Evolutionary conservation across 64 coral and sea anemone species (phyloP), one percentile per base, ranked within the genome.

Genomic region (Acropora yongei): DNA sequence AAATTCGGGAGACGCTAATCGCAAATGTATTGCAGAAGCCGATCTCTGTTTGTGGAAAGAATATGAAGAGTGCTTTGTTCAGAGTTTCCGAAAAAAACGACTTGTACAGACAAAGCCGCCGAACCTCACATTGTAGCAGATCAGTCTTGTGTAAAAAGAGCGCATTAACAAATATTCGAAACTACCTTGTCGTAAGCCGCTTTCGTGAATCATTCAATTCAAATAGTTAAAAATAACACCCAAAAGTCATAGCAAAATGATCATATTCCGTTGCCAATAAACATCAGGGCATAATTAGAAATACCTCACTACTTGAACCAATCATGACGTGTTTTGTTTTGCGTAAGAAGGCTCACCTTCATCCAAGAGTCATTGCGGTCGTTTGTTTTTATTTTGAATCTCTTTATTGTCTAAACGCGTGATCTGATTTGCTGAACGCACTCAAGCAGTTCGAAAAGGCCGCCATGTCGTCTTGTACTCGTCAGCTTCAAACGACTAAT

Each of bases 81-180:
- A 30, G 30, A 30, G 30, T 3, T 48, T 47, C 6, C 51, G 51
- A 55, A 55, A 7, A 55, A 7, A 55, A 10, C 10, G 10, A 55
- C 30, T 3, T 69, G 14, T 69, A n/a, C 16, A 30, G 72, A 71
- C 44, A 49, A 48, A 8, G 51, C 51, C 6, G 5, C 5, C 69
- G 72, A 71, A 17, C 8, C 69, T 44, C 68, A 3, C 9, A 49
- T 17, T 18, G 30, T 7, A 7, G 65, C 58, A 44, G 57, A 18
- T 85, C 10, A 43, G 42, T 46, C 55, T 85, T 14, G 66, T 85
- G 44, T 46, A 85, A 85, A 85, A 57, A 71, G 65, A 7, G 51
- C 16, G 41, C 44, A 47, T 72, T 30, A 71, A 18, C 11, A 67
- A 71, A 72, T 72, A 7, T 55, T 55, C 6, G 10, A 55, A 55